Conservation (phyloP, 2,888 invertebrate species). For the Leucophenga maculata region DNA sequence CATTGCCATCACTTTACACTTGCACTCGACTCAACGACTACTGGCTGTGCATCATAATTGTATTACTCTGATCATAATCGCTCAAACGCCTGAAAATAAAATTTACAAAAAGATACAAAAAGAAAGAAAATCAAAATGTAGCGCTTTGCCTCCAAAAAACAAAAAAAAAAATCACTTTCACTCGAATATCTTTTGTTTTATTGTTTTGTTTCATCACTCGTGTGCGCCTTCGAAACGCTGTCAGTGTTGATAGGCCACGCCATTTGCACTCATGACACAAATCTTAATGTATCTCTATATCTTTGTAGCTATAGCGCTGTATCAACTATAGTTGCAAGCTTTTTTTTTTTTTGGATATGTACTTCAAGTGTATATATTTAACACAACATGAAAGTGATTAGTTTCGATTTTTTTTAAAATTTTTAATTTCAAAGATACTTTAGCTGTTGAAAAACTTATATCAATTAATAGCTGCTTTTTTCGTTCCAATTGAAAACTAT, state of each 20-base stretch:
- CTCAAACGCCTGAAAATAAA: slow-evolving; percentile 10
- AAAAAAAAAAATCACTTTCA: too few relatives aligned
- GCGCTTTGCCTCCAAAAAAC: background rate
- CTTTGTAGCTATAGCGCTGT: background rate
- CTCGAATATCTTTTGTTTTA: background rate
- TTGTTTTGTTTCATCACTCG: slow-evolving; percentile 11
- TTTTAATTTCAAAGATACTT: too few relatives aligned
- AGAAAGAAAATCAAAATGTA: slow-evolving; percentile 2
- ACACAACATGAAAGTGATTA: slow-evolving; percentile 17
- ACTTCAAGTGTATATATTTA: background rate
- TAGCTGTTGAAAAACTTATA: slow-evolving; percentile 39
- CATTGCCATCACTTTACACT: slow-evolving; percentile 1
- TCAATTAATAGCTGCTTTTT: slow-evolving; percentile 31
- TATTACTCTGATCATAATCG: slow-evolving; percentile 27
- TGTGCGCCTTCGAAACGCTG: slow-evolving; percentile 12
- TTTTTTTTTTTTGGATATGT: background rate
- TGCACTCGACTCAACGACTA: slow-evolving; percentile 2
- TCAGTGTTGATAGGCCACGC: slow-evolving; percentile 11
- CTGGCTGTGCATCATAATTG: slow-evolving; percentile 16
- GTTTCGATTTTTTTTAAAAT: slow-evolving; percentile 6
- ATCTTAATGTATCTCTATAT: background rate
- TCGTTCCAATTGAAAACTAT: too few relatives aligned
- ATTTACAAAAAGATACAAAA: slow-evolving; percentile 2
- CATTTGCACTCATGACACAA: slow-evolving; percentile 15
- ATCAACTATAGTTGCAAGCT: background rate